A percentile compares a stretch with the other conserved stretches of the same genome.
phyloP scores from a whole-genome alignment of 2,888 invertebrate genomes.

The Papilio gigon region DNA sequence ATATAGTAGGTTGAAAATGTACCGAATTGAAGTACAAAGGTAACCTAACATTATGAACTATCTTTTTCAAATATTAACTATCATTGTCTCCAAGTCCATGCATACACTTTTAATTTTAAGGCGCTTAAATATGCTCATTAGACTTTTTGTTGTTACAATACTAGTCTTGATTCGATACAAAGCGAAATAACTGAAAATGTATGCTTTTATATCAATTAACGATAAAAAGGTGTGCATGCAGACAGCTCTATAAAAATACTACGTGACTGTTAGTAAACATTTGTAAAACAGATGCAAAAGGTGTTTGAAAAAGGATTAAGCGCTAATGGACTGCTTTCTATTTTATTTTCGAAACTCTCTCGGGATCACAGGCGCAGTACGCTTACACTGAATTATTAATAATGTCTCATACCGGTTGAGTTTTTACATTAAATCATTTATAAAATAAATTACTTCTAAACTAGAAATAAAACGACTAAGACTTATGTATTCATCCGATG shows the following conservation, averaged over 20 bases:
- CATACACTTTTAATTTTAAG: too few species aligned
- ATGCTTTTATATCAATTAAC: not conserved
- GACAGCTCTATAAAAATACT: not conserved
- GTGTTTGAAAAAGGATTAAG: conserved; percentile 25
- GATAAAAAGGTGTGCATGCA: not conserved
- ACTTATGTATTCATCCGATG: too few species aligned
- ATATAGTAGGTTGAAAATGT: too few species aligned
- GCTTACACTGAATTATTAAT: conserved; percentile 6
- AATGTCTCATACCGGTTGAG: not conserved
- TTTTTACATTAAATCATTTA: not conserved
- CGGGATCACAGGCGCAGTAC: not conserved
- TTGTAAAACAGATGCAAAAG: conserved; percentile 18
- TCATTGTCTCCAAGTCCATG: too few species aligned
- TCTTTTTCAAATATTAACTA: too few species aligned
- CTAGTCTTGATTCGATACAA: too few species aligned
- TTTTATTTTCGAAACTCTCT: conserved; percentile 16
- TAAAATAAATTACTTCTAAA: not conserved
- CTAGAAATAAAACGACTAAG: too few species aligned
- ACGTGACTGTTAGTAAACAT: conserved; percentile 16
- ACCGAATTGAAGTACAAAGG: too few species aligned
- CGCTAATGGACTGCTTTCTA: conserved; percentile 28
- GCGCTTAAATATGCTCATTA: too few species aligned
- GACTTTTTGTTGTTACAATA: too few species aligned
- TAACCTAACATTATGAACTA: too few species aligned
- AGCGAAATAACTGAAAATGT: too few species aligned